Base-by-base conservation (phyloP, 2,113 vertebrate species). In the Illadopsis cleaveri region DNA sequence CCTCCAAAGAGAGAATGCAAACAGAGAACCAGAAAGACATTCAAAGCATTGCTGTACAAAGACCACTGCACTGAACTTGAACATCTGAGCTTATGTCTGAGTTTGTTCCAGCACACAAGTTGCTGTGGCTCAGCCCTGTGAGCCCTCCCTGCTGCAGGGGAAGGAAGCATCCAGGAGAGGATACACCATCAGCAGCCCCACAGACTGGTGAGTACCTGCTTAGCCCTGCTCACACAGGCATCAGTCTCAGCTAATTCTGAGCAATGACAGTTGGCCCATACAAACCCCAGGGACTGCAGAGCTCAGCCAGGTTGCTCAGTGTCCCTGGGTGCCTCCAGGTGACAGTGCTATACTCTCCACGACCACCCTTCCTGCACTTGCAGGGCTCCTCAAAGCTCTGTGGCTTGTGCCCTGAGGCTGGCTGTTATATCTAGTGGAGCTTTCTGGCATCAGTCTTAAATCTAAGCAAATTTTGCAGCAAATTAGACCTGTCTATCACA, bases 31-130 rank as follows among this genome's bases (percentile, higher is more conserved):
- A 11, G 28, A 27, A 56, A 12, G 24, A 11, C 50, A 14, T 53
- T 82, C 82, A 96, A 79, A 92, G 27, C 47, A 25, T 28, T 78
- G 50, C 27, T 25, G 57, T 61, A 40, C 58, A 68, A 64, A 86
- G 53, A 38, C 37, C 3, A 4, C 18, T 30, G 56, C 47, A 42
- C n/a, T 79, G 82, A 82, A 91, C 82, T 45, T 57, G 62, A 69
- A 37, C 31, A 37, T 72, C 57, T 85, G 91, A 82, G 68, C 53
- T 86, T 40, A 13, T 53, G 73, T 68, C 60, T 82, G 70, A 68
- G 33, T 56, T 71, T 82, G 57, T 53, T 33, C 45, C 76, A 64
- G 61, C 61, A 64, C 35, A 42, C 35, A 53, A 13, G 15, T 50
- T 86, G 50, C 54, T 72, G 45, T 44, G 57, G 40, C 45, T 69